These are phyloP conservation scores for Chloropsis cyanopogon DNA, from an alignment of 2,113 vertebrate species.

Conservation along the genomic window DNA sequence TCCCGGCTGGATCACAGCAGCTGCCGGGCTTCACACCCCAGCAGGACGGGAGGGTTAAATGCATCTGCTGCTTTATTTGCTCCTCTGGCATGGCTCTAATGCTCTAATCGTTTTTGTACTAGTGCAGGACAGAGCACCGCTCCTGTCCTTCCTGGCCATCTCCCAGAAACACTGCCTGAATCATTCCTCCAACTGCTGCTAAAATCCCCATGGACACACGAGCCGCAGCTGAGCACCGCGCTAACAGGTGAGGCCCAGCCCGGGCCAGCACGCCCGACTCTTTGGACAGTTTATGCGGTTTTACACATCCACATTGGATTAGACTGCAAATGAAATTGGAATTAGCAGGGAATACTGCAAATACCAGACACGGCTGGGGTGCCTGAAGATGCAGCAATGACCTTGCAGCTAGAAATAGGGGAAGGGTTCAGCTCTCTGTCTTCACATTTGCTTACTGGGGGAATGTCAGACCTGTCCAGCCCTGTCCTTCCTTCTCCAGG, in stretches of 20 bases:
- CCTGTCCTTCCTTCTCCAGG: background rate
- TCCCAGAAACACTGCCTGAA: background rate
- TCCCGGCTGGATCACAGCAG: fast-evolving
- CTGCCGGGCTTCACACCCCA: background rate
- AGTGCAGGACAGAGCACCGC: background rate
- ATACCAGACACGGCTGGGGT: background rate
- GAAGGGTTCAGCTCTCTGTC: background rate
- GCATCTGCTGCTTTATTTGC: background rate
- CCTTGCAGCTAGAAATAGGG: conserved; percentile 29
- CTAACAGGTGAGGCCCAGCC: conserved; percentile 29
- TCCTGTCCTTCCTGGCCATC: background rate
- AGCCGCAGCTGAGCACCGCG: background rate
- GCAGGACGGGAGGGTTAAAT: background rate
- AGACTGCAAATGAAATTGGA: conserved; percentile 55
- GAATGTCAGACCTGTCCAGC: background rate
- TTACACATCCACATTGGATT: conserved; percentile 50
- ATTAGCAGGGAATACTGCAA: conserved; percentile 54
- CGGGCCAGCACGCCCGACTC: background rate
- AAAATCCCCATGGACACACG: background rate
- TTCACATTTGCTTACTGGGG: background rate
- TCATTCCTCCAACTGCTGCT: background rate
- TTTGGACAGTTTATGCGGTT: background rate
- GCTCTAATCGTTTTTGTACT: conserved; percentile 1
- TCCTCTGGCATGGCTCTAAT: background rate
- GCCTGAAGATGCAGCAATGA: conserved; percentile 14